Conservation (phyloP, 1,140 invertebrate genomes). For the Drosophila yakuba region DNA sequence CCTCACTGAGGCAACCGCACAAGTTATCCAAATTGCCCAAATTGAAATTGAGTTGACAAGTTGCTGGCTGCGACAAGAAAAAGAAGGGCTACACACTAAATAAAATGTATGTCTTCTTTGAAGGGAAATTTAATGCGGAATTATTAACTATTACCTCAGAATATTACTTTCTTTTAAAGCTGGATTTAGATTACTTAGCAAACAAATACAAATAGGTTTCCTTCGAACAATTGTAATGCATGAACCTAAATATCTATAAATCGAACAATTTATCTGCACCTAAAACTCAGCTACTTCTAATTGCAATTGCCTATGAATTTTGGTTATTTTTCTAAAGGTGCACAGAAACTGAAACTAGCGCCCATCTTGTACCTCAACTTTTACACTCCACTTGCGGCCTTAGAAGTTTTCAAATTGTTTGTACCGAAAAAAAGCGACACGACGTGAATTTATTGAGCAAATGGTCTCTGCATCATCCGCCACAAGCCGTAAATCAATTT, state of each 20-base stretch:
- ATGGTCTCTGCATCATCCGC: conserved; percentile 27
- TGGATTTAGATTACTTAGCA: too few species aligned
- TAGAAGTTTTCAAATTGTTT: conserved; percentile 53
- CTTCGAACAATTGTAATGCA: too few species aligned
- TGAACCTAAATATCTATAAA: background rate
- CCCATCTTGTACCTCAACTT: conserved; percentile 15
- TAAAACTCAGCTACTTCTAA: too few species aligned
- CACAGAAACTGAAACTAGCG: conserved; percentile 7
- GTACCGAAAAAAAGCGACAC: conserved; percentile 31
- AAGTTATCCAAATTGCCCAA: conserved; percentile 82
- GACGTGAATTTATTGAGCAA: conserved; percentile 57
- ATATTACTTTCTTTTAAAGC: too few species aligned
- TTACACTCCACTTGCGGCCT: conserved; percentile 5
- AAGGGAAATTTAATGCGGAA: background rate
- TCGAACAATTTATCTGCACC: too few species aligned
- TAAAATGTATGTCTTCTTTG: background rate
- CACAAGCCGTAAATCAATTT: conserved; percentile 73
- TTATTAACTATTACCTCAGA: too few species aligned
- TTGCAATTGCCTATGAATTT: too few species aligned
- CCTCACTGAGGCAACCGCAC: conserved; percentile 64
- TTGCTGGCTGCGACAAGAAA: conserved; percentile 57
- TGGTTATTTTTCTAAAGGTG: background rate
- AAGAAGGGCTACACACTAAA: conserved; percentile 10
- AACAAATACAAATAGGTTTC: too few species aligned
- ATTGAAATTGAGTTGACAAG: conserved; percentile 83